A percentile compares a stretch with the other conserved stretches of the same genome.
These are phyloP conservation scores for Eidolon dupreanum DNA, from an alignment of 2,797 vertebrate species.

Conservation along the genomic window DNA sequence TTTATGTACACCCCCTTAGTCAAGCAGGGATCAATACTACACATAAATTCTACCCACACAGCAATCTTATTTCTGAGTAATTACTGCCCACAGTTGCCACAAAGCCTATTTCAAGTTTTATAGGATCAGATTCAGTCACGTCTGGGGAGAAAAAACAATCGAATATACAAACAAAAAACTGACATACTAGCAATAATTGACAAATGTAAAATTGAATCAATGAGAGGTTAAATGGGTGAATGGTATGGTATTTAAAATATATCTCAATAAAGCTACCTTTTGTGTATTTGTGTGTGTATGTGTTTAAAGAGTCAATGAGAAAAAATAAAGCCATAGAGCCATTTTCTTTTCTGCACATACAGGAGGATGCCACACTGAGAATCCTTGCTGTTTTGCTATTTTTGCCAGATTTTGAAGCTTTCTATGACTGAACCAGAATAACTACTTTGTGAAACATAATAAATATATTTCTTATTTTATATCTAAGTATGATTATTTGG, in stretches of 20 bases:
- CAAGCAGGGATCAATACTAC: not conserved
- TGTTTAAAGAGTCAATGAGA: not conserved
- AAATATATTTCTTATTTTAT: conserved; percentile 44
- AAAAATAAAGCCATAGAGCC: not conserved
- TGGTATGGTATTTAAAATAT: not conserved
- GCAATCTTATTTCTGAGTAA: not conserved
- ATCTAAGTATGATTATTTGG: conserved; percentile 4
- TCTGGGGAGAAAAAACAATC: not conserved
- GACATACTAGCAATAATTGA: not conserved
- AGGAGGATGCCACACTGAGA: not conserved
- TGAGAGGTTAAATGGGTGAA: not conserved
- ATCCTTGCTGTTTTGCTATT: not conserved
- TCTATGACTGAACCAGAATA: not conserved
- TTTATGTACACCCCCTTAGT: not conserved
- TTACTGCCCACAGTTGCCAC: not conserved
- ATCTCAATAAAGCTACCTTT: not conserved
- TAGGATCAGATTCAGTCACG: not conserved
- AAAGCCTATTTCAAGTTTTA: not conserved
- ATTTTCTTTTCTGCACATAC: not conserved
- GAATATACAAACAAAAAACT: not conserved
- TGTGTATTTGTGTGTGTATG: too few species aligned
- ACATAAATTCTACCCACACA: not conserved
- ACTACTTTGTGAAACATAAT: conserved; percentile 48
- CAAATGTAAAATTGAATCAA: not conserved
- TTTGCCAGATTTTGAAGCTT: conserved; percentile 55